Conservation (phyloP, 2,797 vertebrate species). For the Malurus leucopterus region DNA sequence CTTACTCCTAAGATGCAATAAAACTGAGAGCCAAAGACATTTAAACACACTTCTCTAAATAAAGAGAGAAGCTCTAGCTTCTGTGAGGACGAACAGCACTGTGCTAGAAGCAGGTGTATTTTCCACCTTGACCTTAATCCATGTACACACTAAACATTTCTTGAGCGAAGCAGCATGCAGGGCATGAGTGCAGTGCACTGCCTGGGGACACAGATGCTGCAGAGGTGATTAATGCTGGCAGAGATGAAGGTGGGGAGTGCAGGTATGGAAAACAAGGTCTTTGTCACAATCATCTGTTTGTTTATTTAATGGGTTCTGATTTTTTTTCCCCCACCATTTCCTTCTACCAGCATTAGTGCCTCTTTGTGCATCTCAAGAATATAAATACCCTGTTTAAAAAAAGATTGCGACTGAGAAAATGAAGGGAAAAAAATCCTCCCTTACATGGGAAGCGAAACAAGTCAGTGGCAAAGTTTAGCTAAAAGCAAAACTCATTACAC, state of each 20-base stretch:
- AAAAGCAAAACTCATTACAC: neutral
- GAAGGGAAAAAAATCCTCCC: neutral
- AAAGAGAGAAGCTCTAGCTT: neutral
- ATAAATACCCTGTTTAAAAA: neutral
- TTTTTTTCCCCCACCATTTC: neutral
- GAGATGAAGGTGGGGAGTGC: neutral
- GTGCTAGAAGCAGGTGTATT: neutral
- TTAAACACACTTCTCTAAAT: neutral
- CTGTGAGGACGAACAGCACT: neutral
- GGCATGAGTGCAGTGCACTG: neutral
- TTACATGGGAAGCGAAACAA: neutral
- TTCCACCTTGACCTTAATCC: conserved; percentile 25
- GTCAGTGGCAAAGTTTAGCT: neutral
- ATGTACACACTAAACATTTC: neutral
- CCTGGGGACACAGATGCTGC: neutral
- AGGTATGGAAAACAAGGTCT: neutral
- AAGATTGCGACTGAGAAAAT: neutral
- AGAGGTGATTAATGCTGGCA: neutral
- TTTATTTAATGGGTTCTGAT: neutral
- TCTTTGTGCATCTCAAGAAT: neutral
- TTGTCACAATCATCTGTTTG: neutral
- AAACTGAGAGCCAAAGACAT: neutral
- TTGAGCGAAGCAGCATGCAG: neutral
- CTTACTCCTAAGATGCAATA: neutral
- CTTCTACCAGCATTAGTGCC: neutral